phyloP scores from a whole-genome alignment of 2,113 vertebrate genomes.

The Neolamprologus sp. region DNA sequence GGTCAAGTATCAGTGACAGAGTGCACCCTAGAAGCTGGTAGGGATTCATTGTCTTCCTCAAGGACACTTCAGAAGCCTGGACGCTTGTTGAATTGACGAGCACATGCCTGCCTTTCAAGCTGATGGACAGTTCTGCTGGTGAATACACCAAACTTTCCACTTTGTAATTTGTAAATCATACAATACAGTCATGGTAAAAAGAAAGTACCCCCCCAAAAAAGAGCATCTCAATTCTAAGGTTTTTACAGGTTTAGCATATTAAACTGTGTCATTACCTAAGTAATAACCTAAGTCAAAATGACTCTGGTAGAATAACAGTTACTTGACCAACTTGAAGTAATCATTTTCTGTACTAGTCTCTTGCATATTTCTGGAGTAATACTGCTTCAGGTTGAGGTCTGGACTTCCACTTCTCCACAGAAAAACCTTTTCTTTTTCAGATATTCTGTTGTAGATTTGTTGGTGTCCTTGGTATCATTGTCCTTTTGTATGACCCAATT shows the following conservation, averaged over 20 bases:
- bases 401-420: background rate
- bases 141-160: background rate
- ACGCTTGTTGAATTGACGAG: background rate
- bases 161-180: background rate
- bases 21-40: background rate
- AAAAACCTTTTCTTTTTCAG: background rate
- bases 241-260: background rate
- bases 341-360: background rate
- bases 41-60: conserved; percentile 20
- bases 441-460: background rate
- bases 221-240: background rate
- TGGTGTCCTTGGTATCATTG: background rate
- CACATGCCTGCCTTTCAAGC: background rate
- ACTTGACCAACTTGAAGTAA: background rate
- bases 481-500: background rate
- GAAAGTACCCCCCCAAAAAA: background rate
- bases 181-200: background rate
- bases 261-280: background rate
- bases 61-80: conserved; percentile 16
- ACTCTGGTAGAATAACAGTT: background rate
- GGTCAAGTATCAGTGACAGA: conserved; percentile 13
- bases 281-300: background rate
- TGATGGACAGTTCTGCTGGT: conserved; percentile 2
- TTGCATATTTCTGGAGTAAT: background rate
- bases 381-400: background rate